A percentile compares a stretch with the other conserved stretches of the same genome.
phyloP scores from a whole-genome alignment of 2,113 vertebrate genomes.

The Otolemur garnettii region DNA sequence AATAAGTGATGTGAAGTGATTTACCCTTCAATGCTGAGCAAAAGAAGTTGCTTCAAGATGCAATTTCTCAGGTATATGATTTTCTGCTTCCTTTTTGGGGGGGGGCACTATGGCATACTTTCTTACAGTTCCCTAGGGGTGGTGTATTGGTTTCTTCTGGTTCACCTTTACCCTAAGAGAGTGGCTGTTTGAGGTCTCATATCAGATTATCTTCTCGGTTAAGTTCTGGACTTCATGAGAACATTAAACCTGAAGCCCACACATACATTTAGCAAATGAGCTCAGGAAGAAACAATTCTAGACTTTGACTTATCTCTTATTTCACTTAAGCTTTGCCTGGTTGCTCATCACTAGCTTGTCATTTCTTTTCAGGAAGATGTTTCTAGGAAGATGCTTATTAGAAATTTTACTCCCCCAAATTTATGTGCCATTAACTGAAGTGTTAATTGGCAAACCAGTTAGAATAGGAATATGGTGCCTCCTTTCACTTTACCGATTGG shows the following conservation, averaged over 20 bases:
- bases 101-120: background rate
- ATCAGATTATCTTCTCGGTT: background rate
- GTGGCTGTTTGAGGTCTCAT: background rate
- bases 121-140: background rate
- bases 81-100: background rate
- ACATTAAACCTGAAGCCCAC: background rate
- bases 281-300: background rate
- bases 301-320: background rate
- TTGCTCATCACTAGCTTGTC: background rate
- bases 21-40: background rate
- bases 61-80: background rate
- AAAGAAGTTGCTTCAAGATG: background rate
- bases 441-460: background rate
- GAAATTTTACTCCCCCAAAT: background rate
- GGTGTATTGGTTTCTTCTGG: background rate
- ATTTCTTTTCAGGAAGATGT: constrained; percentile 2
- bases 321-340: background rate
- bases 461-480: background rate
- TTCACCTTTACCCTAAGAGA: background rate
- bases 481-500: too few relatives aligned
- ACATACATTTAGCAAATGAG: background rate
- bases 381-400: background rate
- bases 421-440: background rate
- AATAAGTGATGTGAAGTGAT: background rate
- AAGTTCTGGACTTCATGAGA: background rate